Conservation (phyloP, 2,888 invertebrate species). For the Lithodes maja region DNA sequence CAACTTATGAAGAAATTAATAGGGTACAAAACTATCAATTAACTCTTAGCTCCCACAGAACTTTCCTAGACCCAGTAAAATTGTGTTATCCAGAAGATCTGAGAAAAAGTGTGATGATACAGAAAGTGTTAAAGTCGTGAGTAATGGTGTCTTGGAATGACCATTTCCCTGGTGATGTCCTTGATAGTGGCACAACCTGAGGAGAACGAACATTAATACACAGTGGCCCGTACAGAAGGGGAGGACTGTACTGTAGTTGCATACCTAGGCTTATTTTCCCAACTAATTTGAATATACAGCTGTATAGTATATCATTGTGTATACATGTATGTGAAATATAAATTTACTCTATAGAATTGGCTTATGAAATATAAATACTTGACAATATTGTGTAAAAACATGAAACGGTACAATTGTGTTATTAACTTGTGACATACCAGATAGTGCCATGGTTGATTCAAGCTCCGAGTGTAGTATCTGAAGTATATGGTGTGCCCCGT, state of each 20-base stretch:
- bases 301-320: not conserved
- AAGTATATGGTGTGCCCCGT: slow-evolving; percentile 79
- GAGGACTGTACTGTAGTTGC: not conserved
- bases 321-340: not conserved
- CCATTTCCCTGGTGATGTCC: slow-evolving; percentile 58
- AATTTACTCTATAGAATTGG: not conserved
- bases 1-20: too few relatives aligned
- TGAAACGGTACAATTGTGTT: not conserved
- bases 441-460: slow-evolving; percentile 57
- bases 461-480: slow-evolving; percentile 52
- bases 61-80: too few relatives aligned
- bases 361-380: not conserved
- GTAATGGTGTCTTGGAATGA: slow-evolving; percentile 43
- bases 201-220: slow-evolving; percentile 5
- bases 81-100: too few relatives aligned
- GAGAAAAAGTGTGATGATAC: not conserved
- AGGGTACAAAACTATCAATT: too few relatives aligned
- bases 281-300: too few relatives aligned
- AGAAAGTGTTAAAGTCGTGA: slow-evolving; percentile 34
- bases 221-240: not conserved
- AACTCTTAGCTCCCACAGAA: too few relatives aligned
- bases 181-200: slow-evolving; percentile 57
- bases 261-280: too few relatives aligned
- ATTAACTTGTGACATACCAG: slow-evolving; percentile 45
- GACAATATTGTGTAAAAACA: not conserved